Conservation (phyloP, 2,888 invertebrate genomes). For the Matsumyia berberina region DNA sequence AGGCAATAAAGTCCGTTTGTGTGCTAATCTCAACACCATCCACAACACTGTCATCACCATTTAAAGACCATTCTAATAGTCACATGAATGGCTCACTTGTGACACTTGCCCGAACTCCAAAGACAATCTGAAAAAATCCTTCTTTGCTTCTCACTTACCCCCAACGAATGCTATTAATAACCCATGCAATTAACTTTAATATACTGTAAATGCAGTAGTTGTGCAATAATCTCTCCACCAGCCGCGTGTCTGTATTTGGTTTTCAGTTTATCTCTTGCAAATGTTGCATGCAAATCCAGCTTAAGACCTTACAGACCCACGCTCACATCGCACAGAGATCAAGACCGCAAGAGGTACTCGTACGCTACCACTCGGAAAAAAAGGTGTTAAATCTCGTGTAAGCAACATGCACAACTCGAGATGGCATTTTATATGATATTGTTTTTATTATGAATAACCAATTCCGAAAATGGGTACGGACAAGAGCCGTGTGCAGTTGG, state of each 20-base stretch:
- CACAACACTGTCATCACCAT: conserved; percentile 28
- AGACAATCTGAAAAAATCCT: conserved; percentile 24
- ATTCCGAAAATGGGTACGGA: conserved; percentile 58
- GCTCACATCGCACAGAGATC: conserved; percentile 50
- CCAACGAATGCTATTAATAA: conserved; percentile 54
- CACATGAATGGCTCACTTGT: conserved; percentile 51
- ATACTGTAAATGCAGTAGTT: conserved; percentile 63
- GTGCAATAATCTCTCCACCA: conserved; percentile 58
- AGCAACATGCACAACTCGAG: conserved; percentile 54
- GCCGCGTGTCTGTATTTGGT: conserved; percentile 29
- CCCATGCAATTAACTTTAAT: conserved; percentile 71
- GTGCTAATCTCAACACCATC: conserved; percentile 18
- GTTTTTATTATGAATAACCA: conserved; percentile 48
- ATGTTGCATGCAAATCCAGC: conserved; percentile 72
- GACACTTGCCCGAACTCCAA: conserved; percentile 35
- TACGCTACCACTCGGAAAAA: conserved; percentile 43
- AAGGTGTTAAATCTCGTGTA: conserved; percentile 71
- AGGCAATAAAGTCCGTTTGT: neutral
- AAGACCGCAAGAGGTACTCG: conserved; percentile 38
- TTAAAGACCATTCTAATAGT: conserved; percentile 44
- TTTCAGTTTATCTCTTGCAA: conserved; percentile 37
- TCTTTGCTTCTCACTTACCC: conserved; percentile 22
- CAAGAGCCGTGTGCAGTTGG: conserved; percentile 6
- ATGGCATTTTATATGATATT: conserved; percentile 64
- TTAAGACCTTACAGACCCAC: conserved; percentile 65